These are phyloP conservation scores for Acanthisitta chloris DNA, from an alignment of 2,113 vertebrate genomes.

Conservation along the genomic window DNA sequence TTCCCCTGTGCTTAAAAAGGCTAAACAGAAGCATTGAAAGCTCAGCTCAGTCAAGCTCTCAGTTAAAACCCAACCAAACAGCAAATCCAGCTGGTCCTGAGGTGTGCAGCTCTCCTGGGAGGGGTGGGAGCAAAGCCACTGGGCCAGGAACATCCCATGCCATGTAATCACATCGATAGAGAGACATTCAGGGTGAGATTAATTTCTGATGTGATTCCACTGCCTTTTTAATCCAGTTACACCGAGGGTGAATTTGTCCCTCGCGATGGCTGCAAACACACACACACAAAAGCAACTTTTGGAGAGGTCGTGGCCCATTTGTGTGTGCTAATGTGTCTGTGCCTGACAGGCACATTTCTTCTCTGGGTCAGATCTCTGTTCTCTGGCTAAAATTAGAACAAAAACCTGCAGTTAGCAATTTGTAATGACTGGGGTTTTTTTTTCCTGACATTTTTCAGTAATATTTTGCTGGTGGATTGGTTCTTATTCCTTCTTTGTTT, in stretches of 20 bases:
- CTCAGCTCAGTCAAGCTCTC: background rate
- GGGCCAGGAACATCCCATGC: background rate
- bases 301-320: conserved; percentile 2
- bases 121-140: background rate
- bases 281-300: background rate
- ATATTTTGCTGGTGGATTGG: background rate
- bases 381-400: background rate
- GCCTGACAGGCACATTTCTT: background rate
- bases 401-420: background rate
- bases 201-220: background rate
- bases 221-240: background rate
- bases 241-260: background rate
- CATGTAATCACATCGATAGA: background rate
- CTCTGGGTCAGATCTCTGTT: background rate
- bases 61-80: background rate
- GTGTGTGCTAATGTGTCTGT: background rate
- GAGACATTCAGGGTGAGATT: background rate
- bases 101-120: background rate
- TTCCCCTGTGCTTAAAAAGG: background rate
- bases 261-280: background rate
- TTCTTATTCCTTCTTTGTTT: background rate
- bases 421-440: background rate
- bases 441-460: background rate
- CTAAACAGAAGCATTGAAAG: background rate
- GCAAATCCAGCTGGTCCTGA: background rate